Conservation (phyloP, 2,797 vertebrate species). For the Acanthurus tractus region DNA sequence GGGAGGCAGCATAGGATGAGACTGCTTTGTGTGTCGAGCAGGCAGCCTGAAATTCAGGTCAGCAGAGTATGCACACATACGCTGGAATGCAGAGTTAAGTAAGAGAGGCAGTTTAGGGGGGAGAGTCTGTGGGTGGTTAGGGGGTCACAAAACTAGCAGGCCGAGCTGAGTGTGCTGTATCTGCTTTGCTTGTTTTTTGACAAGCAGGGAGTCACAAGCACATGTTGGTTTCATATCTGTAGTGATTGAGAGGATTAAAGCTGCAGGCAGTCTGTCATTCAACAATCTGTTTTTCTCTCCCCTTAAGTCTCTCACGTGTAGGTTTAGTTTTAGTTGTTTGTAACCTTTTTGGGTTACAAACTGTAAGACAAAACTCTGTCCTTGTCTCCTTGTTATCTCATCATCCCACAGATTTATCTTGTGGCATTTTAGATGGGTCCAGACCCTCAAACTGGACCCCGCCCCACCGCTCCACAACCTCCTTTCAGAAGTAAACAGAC, state of each 20-base stretch:
- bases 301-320: background rate
- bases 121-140: conserved; percentile 12
- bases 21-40: conserved; percentile 62
- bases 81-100: conserved; percentile 81
- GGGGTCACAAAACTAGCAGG: conserved; percentile 49
- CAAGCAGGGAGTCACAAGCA: background rate
- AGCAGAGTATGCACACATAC: conserved; percentile 72
- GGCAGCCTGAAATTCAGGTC: conserved; percentile 80
- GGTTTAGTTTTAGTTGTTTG: background rate
- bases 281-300: background rate
- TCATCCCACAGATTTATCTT: conserved; percentile 12
- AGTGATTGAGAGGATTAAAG: background rate
- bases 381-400: background rate
- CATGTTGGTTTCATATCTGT: conserved; percentile 33
- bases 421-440: background rate
- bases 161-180: conserved; percentile 22
- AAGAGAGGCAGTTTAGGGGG: conserved; percentile 62
- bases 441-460: conserved; percentile 14
- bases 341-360: background rate
- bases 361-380: background rate
- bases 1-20: conserved; percentile 56
- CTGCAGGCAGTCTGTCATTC: conserved; percentile 6
- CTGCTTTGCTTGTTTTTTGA: conserved; percentile 6
- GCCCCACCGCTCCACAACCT: background rate
- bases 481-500: conserved; percentile 23